A percentile compares a stretch with the other conserved stretches of the same genome.
Conservation (phyloP, 2,113 vertebrate genomes). For the Thamnophis sirtalis region DNA sequence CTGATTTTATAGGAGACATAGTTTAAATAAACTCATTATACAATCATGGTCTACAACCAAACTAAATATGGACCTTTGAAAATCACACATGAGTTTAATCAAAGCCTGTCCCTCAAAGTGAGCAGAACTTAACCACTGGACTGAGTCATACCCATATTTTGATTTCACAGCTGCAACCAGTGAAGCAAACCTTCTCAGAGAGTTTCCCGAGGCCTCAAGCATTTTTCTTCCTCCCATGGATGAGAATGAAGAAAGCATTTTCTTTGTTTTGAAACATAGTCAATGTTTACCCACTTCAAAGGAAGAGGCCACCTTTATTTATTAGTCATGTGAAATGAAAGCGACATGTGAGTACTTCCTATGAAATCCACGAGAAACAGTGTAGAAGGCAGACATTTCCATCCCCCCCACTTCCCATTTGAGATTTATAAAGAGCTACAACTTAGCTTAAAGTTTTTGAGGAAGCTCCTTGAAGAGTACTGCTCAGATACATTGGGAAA, state of each 20-base stretch:
- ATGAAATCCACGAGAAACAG: not conserved
- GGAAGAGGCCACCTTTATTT: conserved; percentile 42
- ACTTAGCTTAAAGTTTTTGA: not conserved
- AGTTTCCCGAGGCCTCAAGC: conserved; percentile 44
- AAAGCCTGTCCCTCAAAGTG: conserved; percentile 69
- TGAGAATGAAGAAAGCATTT: conserved; percentile 55
- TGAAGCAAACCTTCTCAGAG: conserved; percentile 53
- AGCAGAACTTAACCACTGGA: conserved; percentile 66
- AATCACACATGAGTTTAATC: conserved; percentile 76
- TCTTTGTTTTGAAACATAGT: conserved; percentile 53
- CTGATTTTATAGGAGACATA: conserved; percentile 75
- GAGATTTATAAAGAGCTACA: not conserved
- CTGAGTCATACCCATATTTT: conserved; percentile 55
- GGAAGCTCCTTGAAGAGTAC: not conserved
- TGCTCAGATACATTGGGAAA: not conserved
- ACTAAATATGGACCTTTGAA: conserved; percentile 69
- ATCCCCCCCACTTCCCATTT: rapidly evolving
- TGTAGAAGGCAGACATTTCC: rapidly evolving
- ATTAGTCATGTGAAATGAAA: conserved; percentile 26
- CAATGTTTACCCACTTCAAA: conserved; percentile 49
- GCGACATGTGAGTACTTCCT: not conserved
- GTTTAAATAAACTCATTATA: conserved; percentile 82
- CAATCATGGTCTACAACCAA: conserved; percentile 72
- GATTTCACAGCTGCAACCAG: conserved; percentile 67
- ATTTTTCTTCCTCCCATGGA: conserved; percentile 41